These are phyloP conservation scores for Gallinago jamesoni DNA, from an alignment of 2,113 vertebrate genomes.

Conservation along the genomic window DNA sequence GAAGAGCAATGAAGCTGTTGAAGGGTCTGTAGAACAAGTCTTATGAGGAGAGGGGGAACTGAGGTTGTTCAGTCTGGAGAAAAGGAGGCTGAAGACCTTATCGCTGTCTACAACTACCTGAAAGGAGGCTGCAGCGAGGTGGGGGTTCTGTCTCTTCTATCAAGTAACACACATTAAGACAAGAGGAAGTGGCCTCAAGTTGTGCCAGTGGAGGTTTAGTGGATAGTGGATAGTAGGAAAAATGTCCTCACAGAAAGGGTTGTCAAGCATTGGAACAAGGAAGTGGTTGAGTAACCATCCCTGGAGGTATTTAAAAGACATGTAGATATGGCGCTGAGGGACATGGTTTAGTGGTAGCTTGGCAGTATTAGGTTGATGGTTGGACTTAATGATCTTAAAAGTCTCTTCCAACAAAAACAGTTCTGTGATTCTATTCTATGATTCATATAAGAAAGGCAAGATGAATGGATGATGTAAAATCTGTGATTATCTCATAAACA, in stretches of 20 bases:
- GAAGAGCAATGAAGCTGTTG: too few relatives aligned
- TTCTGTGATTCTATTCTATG: background rate
- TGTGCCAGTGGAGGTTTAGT: background rate
- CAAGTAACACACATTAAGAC: background rate
- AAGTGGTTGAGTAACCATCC: background rate
- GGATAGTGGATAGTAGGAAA: background rate
- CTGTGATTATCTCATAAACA: background rate
- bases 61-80: too few relatives aligned
- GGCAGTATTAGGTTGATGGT: background rate
- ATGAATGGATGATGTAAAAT: background rate
- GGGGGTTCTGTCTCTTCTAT: background rate
- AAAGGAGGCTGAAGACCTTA: background rate
- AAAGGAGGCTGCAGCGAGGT: background rate
- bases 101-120: background rate
- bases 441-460: background rate
- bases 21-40: too few relatives aligned
- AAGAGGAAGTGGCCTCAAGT: background rate
- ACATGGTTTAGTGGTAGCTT: background rate
- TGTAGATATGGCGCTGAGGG: background rate
- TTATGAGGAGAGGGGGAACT: too few relatives aligned
- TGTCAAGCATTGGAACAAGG: background rate
- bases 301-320: background rate
- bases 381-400: background rate
- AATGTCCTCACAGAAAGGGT: background rate
- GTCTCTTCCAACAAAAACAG: background rate